A percentile compares a stretch with the other conserved stretches of the same genome.
Conservation (phyloP, 2,113 vertebrate genomes). For the Dicrurus megarhynchus region DNA sequence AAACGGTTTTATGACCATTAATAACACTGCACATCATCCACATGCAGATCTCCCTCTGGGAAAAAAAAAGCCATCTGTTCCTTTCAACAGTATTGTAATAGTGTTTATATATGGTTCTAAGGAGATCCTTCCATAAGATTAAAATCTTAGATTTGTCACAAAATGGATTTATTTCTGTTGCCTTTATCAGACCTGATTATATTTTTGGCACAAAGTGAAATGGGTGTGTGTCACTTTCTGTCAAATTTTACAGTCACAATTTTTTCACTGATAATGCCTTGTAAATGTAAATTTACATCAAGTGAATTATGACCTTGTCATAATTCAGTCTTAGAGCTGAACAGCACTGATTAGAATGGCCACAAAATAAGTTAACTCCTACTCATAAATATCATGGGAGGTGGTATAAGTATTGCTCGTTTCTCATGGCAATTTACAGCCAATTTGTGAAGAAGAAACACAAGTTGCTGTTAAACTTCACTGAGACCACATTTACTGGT, state of each 20-base stretch:
- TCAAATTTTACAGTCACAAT: neutral
- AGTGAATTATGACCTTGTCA: neutral
- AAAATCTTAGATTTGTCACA: slow-evolving; percentile 23
- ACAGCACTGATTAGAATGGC: neutral
- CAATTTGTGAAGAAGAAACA: neutral
- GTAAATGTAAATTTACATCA: neutral
- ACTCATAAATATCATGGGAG: neutral
- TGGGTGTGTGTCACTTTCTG: neutral
- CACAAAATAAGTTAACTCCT: neutral
- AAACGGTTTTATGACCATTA: slow-evolving; percentile 26
- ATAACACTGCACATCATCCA: slow-evolving; percentile 7
- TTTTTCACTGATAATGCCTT: neutral
- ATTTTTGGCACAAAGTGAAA: neutral
- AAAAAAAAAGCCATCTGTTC: slow-evolving; percentile 24
- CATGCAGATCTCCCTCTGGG: neutral
- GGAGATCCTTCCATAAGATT: neutral
- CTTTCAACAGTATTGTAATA: neutral
- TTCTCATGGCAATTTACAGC: neutral
- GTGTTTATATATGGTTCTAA: neutral
- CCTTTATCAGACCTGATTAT: slow-evolving; percentile 7
- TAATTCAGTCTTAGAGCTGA: neutral
- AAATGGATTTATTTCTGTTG: slow-evolving; percentile 13
- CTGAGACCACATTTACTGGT: neutral
- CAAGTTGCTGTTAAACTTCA: neutral
- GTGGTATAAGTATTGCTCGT: neutral